Percentiles rank a stretch among this genome's conserved stretches.
phyloP scores from a whole-genome alignment of 2,113 vertebrate species.

The Atherinomorus stipes region DNA sequence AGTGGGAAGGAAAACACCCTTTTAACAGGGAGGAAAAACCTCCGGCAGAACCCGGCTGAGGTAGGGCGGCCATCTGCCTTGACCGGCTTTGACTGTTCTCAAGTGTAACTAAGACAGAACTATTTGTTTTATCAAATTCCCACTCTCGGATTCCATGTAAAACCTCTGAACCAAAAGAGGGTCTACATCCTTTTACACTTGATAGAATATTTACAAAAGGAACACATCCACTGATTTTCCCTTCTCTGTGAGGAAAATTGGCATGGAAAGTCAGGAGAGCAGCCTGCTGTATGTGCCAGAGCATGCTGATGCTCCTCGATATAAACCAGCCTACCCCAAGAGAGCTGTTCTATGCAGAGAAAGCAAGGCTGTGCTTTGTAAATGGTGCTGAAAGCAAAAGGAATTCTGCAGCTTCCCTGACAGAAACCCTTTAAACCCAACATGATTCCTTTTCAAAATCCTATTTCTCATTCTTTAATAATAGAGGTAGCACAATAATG shows the following conservation, averaged over 20 bases:
- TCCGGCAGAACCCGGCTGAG: too few relatives aligned
- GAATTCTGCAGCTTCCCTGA: conserved; percentile 21
- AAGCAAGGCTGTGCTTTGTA: conserved; percentile 27
- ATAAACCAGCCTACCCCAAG: conserved; percentile 20
- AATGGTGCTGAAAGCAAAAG: conserved; percentile 40
- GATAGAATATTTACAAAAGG: background rate
- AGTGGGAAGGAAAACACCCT: too few relatives aligned
- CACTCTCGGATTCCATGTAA: too few relatives aligned
- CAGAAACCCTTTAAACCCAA: conserved; percentile 27
- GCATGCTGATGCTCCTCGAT: conserved; percentile 32
- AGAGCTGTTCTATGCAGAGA: conserved; percentile 20
- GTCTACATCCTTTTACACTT: too few relatives aligned
- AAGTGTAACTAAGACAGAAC: too few relatives aligned
- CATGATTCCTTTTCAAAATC: conserved; percentile 31
- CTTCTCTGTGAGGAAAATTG: conserved; percentile 13
- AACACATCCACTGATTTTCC: background rate
- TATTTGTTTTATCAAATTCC: too few relatives aligned
- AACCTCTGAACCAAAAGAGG: too few relatives aligned
- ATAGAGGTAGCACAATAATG: conserved; percentile 14
- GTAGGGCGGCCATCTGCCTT: too few relatives aligned
- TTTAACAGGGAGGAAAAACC: too few relatives aligned
- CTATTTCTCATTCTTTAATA: conserved; percentile 24
- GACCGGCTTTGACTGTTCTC: too few relatives aligned
- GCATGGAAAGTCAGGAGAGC: conserved; percentile 14
- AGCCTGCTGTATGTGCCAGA: conserved; percentile 7